Conservation (phyloP, 2,888 invertebrate species). For the Eueremaeus valkanovi region DNA sequence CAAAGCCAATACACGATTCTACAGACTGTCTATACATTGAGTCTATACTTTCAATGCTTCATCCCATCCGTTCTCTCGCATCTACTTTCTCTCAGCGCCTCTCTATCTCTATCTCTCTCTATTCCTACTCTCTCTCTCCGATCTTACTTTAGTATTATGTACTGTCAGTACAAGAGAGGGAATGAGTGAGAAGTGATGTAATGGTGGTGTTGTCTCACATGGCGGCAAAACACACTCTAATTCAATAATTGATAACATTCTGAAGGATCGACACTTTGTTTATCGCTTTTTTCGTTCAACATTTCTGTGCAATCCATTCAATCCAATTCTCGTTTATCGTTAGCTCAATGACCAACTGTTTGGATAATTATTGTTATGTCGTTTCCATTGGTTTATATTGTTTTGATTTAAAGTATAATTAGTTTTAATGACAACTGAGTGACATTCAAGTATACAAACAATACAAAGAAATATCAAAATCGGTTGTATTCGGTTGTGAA, state of each 20-base stretch:
- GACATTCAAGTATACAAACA: too few relatives aligned
- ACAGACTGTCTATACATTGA: not conserved
- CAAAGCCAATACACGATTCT: too few relatives aligned
- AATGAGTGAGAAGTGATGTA: not conserved
- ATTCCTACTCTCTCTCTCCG: not conserved
- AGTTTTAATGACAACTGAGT: not conserved
- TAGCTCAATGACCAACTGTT: not conserved
- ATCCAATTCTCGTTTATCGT: too few relatives aligned
- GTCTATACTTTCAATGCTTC: not conserved
- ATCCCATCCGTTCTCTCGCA: not conserved
- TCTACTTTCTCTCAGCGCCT: not conserved
- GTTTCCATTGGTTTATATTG: not conserved
- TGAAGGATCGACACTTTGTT: too few relatives aligned
- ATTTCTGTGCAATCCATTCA: too few relatives aligned
- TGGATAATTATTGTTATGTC: not conserved
- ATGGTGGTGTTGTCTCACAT: not conserved
- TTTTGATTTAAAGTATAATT: not conserved
- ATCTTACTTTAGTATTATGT: not conserved
- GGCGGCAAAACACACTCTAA: slow-evolving; percentile 9
- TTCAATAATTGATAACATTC: too few relatives aligned
- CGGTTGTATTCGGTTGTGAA: too few relatives aligned
- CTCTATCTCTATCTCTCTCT: not conserved
- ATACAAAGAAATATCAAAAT: too few relatives aligned
- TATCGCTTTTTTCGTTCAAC: too few relatives aligned
- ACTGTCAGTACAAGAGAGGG: not conserved